These are phyloP conservation scores for Microcebus jonahi DNA, from an alignment of 2,113 vertebrate genomes.

Conservation along the genomic window DNA sequence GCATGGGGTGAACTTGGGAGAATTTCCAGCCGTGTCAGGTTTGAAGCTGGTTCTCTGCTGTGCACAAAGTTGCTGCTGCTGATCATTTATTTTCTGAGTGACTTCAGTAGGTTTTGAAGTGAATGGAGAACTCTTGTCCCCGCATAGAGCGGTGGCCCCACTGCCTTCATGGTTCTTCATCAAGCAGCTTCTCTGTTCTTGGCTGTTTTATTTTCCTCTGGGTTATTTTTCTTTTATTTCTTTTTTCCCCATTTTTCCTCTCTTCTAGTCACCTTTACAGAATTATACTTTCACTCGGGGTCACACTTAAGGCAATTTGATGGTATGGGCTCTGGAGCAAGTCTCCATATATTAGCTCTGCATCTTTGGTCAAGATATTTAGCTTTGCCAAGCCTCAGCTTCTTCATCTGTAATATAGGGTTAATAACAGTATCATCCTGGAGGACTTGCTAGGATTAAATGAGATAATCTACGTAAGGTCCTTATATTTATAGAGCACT, in stretches of 20 bases:
- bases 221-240: not conserved
- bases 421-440: not conserved
- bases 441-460: not conserved
- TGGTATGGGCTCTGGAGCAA: not conserved
- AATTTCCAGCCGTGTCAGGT: not conserved
- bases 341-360: not conserved
- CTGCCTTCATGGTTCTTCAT: not conserved
- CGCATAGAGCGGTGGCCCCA: not conserved
- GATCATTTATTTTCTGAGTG: conserved; percentile 28
- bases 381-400: not conserved
- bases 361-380: not conserved
- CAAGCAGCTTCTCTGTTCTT: not conserved
- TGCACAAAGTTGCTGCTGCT: not conserved
- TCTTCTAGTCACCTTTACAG: not conserved
- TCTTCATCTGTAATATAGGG: not conserved
- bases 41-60: not conserved
- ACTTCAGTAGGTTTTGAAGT: not conserved
- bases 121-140: not conserved
- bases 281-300: not conserved
- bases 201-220: not conserved
- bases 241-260: not conserved
- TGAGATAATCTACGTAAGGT: not conserved
- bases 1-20: not conserved
- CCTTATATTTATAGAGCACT: not conserved
- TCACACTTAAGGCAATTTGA: not conserved